Base-by-base conservation (phyloP, 2,113 vertebrate species). In the Lophura nycthemera region DNA sequence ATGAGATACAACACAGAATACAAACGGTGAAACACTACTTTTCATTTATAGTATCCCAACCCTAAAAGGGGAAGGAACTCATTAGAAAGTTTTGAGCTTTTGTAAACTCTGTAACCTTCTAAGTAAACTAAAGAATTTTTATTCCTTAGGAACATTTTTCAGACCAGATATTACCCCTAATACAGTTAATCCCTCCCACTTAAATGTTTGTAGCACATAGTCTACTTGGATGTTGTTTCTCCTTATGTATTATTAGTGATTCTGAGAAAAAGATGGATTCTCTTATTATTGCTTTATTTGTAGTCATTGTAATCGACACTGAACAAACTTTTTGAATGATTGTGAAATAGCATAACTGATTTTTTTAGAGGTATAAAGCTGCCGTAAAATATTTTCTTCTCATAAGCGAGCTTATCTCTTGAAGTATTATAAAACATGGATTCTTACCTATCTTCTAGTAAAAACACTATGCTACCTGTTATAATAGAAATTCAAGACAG, bases 401-500 rank as follows among this genome's bases (percentile, higher is more conserved):
- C 16, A 15, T 84, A 63, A 42, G 9, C 90, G 0, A 25, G 25
- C 45, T 85, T 72, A 65, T 88, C 22, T 87, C 34, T 66, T 61
- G 34, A 63, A 92, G 50, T 88, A 54, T 5, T 27, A 15, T 29
- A 24, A 88, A 54, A 6, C 30, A 63, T 1, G 1, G 29, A 5
- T 93, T 54, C 29, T 71, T 70, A 50, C 32, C 66, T 21, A 40
- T 83, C 32, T 45, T 29, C 59, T 79, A 67, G 32, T 32, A 74
- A 89, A 83, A 90, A 22, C 5, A 2, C 69, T 19, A 36, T 38
- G 21, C 13, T 75, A 4, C 47, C 30, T 59, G 16, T 57, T 87
- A 32, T 9, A 27, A 9, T 54, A 65, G 85, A 89, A 91, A 97
- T 78, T 38, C 25, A 87, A 73, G 10, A 8, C 48, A 83, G 22